A percentile compares a stretch with the other conserved stretches of the same genome.
phyloP scores from a whole-genome alignment of 30 jellyfish, hydroid and myxozoan genomes.

The Aurelia coerulea region DNA sequence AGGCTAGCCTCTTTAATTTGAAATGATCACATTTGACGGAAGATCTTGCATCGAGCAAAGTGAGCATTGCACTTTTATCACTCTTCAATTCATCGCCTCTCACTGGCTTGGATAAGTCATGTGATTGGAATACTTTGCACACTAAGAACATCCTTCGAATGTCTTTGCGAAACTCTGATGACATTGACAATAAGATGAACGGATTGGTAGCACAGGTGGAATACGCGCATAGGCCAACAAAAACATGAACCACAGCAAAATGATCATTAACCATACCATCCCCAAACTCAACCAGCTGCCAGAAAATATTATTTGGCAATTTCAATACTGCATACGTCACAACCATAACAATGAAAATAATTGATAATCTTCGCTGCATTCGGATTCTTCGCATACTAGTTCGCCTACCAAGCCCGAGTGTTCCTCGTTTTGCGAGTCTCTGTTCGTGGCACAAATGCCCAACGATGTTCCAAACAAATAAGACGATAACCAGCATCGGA shows the following conservation, averaged over 20 bases:
- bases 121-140: background rate
- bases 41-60: too few species aligned
- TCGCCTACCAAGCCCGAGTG: slow-evolving; percentile 61
- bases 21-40: too few species aligned
- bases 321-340: slow-evolving; percentile 56
- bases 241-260: slow-evolving; percentile 11
- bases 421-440: slow-evolving; percentile 25
- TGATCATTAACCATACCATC: slow-evolving; percentile 17
- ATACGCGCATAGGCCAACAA: slow-evolving; percentile 73
- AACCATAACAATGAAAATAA: slow-evolving; percentile 64
- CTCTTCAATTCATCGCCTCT: too few species aligned
- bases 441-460: slow-evolving; percentile 42
- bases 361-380: slow-evolving; percentile 42
- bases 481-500: slow-evolving; percentile 33
- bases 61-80: too few species aligned
- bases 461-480: slow-evolving; percentile 37
- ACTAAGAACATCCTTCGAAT: background rate
- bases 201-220: slow-evolving; percentile 78
- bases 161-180: slow-evolving; percentile 46
- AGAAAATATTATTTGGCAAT: slow-evolving; percentile 71
- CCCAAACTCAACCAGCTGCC: slow-evolving; percentile 79
- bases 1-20: too few species aligned
- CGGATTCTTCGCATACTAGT: slow-evolving; percentile 45
- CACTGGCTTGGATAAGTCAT: too few species aligned
- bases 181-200: slow-evolving; percentile 53